Evolutionary conservation across 2,888 invertebrate genomes (phyloP).

Genomic region (Ochropleura plecta): DNA sequence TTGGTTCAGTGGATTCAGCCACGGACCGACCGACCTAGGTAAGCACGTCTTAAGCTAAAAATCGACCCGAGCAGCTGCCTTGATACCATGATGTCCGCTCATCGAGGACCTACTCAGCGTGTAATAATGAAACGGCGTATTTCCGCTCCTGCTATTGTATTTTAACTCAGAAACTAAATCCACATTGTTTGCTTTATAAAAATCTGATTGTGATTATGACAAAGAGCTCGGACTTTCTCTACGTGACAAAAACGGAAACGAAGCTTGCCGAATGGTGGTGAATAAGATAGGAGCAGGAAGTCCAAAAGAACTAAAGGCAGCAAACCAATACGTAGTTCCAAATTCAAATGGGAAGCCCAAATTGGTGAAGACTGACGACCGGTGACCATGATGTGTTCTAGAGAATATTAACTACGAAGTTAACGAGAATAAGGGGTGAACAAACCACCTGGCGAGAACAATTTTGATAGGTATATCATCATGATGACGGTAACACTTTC

Average conservation of each 20-base stretch:
- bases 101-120: background rate
- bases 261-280: background rate
- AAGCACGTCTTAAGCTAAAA: too few species aligned
- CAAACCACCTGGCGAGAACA: background rate
- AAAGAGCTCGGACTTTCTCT: conserved; percentile 1
- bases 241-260: background rate
- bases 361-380: background rate
- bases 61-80: too few species aligned
- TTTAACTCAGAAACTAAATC: background rate
- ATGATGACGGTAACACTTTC: background rate
- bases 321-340: background rate
- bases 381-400: background rate
- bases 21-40: too few species aligned
- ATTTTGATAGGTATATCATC: background rate
- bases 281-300: conserved; percentile 2
- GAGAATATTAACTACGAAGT: background rate
- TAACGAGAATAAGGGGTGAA: background rate
- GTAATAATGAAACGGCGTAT: background rate
- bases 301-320: background rate
- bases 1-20: too few species aligned
- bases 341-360: background rate
- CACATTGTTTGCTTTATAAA: conserved; percentile 8
- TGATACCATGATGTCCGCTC: too few species aligned
- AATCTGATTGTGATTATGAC: background rate
- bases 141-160: background rate